Evolutionary conservation across 2,888 invertebrate species (phyloP).

Genomic region (Liopterus haemorrhoidalis): DNA sequence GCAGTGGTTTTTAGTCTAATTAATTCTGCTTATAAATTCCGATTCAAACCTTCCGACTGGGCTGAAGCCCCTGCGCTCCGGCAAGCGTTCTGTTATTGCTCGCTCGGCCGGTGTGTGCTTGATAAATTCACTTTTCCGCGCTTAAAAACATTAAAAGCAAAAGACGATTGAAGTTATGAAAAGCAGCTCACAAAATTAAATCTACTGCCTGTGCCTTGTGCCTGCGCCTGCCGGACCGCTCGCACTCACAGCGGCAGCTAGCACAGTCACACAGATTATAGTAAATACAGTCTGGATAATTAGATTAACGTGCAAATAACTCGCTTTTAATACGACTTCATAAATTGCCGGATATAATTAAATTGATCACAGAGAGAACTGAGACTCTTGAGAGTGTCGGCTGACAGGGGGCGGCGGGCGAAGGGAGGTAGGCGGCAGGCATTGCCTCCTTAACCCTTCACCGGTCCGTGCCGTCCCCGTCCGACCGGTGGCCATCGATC

Average conservation of each 20-base stretch:
- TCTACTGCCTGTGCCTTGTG: conserved; percentile 36
- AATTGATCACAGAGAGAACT: neutral
- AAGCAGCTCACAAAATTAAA: conserved; percentile 44
- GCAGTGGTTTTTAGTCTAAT: conserved; percentile 52
- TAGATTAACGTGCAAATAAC: conserved; percentile 46
- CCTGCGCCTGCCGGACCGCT: conserved; percentile 1
- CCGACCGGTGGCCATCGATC: conserved; percentile 6
- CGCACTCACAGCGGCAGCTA: conserved; percentile 22
- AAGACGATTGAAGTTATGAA: conserved; percentile 48
- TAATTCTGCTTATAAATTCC: conserved; percentile 53
- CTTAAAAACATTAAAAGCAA: conserved; percentile 38
- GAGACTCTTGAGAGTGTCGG: neutral
- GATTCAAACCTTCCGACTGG: conserved; percentile 41
- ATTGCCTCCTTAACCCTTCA: too few relatives aligned
- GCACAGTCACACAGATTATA: conserved; percentile 21
- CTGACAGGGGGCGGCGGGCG: neutral
- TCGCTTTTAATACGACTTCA: conserved; percentile 45
- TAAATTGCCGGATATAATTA: conserved; percentile 34
- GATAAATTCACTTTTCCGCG: conserved; percentile 48
- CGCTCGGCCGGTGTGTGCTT: conserved; percentile 46
- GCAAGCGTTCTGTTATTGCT: conserved; percentile 40
- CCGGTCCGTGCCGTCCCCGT: neutral
- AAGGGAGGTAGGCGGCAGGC: too few relatives aligned
- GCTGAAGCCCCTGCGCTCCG: too few relatives aligned
- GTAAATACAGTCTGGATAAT: conserved; percentile 45